phyloP scores from a whole-genome alignment of 2,888 invertebrate genomes.

The Erebia ligea region DNA sequence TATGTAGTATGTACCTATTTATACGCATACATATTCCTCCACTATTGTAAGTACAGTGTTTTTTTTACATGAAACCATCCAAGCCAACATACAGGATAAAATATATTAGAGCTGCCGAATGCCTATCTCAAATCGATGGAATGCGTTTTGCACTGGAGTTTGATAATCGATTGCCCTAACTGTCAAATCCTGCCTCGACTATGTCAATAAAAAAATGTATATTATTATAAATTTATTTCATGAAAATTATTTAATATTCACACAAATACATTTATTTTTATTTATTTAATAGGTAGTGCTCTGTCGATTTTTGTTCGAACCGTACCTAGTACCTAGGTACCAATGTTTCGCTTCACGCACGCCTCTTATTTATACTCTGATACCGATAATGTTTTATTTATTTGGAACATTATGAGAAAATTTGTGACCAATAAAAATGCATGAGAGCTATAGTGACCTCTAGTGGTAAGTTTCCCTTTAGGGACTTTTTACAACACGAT shows the following conservation, averaged over 20 bases:
- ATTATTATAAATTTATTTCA: constrained; percentile 59
- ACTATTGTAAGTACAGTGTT: no score
- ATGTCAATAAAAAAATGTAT: constrained; percentile 46
- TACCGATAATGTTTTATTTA: background rate
- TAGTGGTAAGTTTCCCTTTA: no score
- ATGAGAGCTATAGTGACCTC: constrained; percentile 41
- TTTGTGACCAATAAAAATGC: constrained; percentile 1
- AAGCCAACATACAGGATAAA: no score
- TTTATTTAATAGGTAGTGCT: constrained; percentile 60
- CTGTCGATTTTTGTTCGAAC: constrained; percentile 50
- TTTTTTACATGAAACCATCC: no score
- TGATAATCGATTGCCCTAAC: constrained; percentile 36
- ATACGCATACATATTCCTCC: no score
- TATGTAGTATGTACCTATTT: no score
- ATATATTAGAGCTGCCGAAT: background rate
- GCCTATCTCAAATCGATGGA: constrained; percentile 1
- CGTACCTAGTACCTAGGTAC: no score
- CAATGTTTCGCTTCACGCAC: constrained; percentile 67
- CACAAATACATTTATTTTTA: constrained; percentile 55
- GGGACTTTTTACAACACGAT: no score
- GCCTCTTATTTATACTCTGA: constrained; percentile 43
- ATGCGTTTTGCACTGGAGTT: constrained; percentile 39
- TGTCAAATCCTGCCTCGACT: constrained; percentile 56
- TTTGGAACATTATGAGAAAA: background rate
- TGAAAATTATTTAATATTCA: constrained; percentile 64